Percentiles rank a stretch among this genome's conserved stretches.
Conservation (phyloP, 1,140 invertebrate genomes). For the Lepidurus couesii region DNA sequence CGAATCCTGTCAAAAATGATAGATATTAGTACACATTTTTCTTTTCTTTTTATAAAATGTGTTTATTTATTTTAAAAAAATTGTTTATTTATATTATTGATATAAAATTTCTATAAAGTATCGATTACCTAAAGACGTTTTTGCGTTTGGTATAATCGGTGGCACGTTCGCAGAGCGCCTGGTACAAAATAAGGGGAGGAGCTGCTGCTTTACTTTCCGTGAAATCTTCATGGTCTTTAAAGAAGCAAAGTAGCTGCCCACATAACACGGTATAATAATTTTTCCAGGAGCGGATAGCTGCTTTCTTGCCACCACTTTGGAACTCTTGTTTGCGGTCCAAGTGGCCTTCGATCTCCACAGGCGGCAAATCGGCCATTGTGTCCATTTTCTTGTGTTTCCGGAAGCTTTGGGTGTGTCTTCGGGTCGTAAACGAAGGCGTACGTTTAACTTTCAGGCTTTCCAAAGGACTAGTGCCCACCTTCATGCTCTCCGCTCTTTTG, state of each 20-base stretch:
- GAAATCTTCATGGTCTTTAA: conserved; percentile 91
- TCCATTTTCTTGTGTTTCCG: conserved; percentile 60
- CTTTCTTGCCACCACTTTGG: conserved; percentile 86
- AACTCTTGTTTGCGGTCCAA: conserved; percentile 93
- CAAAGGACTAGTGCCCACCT: conserved; percentile 51
- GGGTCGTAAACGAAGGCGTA: conserved; percentile 89
- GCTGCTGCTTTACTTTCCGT: conserved; percentile 75
- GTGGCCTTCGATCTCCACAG: conserved; percentile 84
- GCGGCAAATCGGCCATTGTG: conserved; percentile 64
- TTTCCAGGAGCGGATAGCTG: conserved; percentile 92
- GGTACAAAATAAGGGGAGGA: conserved; percentile 82
- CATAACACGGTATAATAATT: conserved; percentile 90
- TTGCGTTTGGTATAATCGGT: conserved; percentile 93
- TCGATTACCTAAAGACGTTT: conserved; percentile 67
- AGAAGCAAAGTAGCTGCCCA: conserved; percentile 95
- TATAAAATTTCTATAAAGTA: neutral
- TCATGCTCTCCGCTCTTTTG: conserved; percentile 83
- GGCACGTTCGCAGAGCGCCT: conserved; percentile 74
- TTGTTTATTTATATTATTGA: neutral
- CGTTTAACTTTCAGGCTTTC: conserved; percentile 57
- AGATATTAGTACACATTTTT: conserved; percentile 41
- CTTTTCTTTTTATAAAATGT: neutral
- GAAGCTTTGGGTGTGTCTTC: conserved; percentile 78
- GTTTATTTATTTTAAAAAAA: neutral
- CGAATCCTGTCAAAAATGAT: conserved; percentile 51